A percentile compares a stretch with the other conserved stretches of the same genome.
phyloP scores from a whole-genome alignment of 1,140 invertebrate species.

The Atta cephalotes region DNA sequence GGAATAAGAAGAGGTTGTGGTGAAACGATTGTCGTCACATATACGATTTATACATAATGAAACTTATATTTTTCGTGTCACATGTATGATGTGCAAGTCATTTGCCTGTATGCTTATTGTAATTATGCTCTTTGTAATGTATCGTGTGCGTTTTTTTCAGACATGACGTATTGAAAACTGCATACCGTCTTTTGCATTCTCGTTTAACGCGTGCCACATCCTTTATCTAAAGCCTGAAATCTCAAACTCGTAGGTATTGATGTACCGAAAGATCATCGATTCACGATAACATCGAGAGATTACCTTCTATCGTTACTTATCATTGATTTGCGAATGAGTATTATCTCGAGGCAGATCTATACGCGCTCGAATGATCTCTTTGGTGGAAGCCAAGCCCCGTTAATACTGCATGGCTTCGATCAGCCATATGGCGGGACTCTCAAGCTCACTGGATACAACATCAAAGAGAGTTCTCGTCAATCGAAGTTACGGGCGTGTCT shows the following conservation, averaged over 20 bases:
- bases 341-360: constrained; percentile 47
- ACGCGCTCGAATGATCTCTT: constrained; percentile 60
- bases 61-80: constrained; percentile 1
- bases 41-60: background rate
- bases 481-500: constrained; percentile 59
- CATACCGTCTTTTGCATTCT: background rate
- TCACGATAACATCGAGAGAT: constrained; percentile 25
- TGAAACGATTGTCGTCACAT: constrained; percentile 37
- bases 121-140: background rate
- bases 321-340: constrained; percentile 45
- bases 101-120: background rate
- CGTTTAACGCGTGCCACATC: background rate
- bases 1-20: background rate
- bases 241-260: background rate
- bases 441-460: constrained; percentile 56
- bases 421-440: constrained; percentile 56
- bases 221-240: background rate
- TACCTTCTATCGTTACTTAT: constrained; percentile 44
- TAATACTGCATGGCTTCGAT: constrained; percentile 55
- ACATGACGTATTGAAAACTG: background rate
- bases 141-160: background rate
- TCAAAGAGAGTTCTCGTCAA: constrained; percentile 59
- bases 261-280: background rate
- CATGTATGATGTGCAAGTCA: background rate
- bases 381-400: constrained; percentile 60